These are phyloP conservation scores for Notolabrus celidotus DNA, from an alignment of 2,797 vertebrate species.

Conservation along the genomic window DNA sequence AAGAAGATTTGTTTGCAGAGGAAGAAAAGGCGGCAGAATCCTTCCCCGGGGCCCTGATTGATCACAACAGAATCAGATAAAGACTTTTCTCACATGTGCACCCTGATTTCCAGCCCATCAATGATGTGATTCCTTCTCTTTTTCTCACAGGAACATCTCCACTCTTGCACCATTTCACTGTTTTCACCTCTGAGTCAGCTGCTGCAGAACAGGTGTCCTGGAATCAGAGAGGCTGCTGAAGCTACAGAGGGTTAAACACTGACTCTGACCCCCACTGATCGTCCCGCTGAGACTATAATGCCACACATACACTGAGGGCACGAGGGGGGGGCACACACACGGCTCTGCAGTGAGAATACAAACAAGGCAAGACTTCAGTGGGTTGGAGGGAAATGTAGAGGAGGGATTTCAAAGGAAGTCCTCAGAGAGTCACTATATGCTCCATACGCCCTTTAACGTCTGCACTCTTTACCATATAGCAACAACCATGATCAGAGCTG, in stretches of 20 bases:
- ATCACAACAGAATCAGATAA: conserved; percentile 14
- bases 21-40: conserved; percentile 4
- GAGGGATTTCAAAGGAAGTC: conserved; percentile 70
- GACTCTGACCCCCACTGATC: conserved; percentile 72
- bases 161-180: conserved; percentile 8
- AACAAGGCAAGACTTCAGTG: conserved; percentile 62
- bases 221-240: conserved; percentile 54
- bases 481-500: conserved; percentile 40
- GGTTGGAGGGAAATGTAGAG: conserved; percentile 36
- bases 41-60: background rate
- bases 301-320: conserved; percentile 71
- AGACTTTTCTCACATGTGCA: conserved; percentile 4
- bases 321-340: conserved; percentile 42
- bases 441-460: conserved; percentile 71
- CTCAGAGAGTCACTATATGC: conserved; percentile 70
- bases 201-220: conserved; percentile 70
- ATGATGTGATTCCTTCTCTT: background rate
- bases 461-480: conserved; percentile 61
- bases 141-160: conserved; percentile 21
- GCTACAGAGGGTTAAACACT: conserved; percentile 75
- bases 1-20: background rate
- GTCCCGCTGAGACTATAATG: conserved; percentile 77
- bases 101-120: conserved; percentile 1
- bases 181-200: conserved; percentile 33
- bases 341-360: conserved; percentile 70